Percentiles rank a stretch among this genome's conserved stretches.
These are phyloP conservation scores for Scomber japonicus DNA, from an alignment of 2,113 vertebrate genomes.

Conservation along the genomic window DNA sequence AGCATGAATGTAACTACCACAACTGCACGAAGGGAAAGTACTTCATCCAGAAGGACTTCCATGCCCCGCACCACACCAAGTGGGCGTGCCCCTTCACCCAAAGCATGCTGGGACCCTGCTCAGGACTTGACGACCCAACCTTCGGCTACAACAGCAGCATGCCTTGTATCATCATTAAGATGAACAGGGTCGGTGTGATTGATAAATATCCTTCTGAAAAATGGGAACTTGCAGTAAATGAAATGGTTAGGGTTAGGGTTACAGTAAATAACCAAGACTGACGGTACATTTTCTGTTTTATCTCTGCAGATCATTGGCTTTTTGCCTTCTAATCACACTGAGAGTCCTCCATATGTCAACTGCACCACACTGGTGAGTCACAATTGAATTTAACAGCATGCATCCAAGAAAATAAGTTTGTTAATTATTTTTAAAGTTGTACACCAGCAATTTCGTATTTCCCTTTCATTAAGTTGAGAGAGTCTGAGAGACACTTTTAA, in stretches of 20 bases:
- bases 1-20: conserved; percentile 72
- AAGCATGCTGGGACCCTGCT: conserved; percentile 89
- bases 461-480: background rate
- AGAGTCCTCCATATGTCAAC: conserved; percentile 82
- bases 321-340: conserved; percentile 80
- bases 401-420: background rate
- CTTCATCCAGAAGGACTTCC: conserved; percentile 85
- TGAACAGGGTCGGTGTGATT: conserved; percentile 89
- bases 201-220: background rate
- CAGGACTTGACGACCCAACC: conserved; percentile 83
- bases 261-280: background rate
- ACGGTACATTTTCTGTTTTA: conserved; percentile 1
- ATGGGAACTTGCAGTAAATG: background rate
- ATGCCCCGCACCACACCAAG: conserved; percentile 86
- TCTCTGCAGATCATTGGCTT: conserved; percentile 89
- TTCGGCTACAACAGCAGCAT: conserved; percentile 89
- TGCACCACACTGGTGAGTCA: conserved; percentile 88
- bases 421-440: background rate
- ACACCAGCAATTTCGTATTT: too few relatives aligned
- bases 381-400: background rate
- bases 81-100: conserved; percentile 87
- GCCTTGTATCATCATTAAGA: conserved; percentile 92
- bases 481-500: background rate
- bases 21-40: conserved; percentile 86
- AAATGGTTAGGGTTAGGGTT: too few relatives aligned